Evolutionary conservation across 1,140 invertebrate genomes (phyloP), one percentile per base, ranked within the genome.

Genomic region (Linepithema humile): DNA sequence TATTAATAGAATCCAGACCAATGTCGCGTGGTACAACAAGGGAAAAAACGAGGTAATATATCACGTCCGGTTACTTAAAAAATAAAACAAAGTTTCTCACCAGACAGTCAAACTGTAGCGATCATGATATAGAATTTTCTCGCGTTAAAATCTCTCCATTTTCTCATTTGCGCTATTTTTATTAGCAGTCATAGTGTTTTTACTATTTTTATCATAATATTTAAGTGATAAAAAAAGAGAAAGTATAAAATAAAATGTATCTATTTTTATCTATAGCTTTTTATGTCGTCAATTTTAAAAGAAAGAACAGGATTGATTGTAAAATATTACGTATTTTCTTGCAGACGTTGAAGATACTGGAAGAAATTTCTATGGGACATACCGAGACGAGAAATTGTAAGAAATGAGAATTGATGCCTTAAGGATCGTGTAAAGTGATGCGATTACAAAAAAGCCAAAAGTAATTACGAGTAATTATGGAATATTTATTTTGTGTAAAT

Each of bases 31-130:
- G 85, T 83, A 57, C n/a, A 20, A 70, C 7, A 48, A 67, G 32
- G 20, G 85, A 45, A 87, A 62, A 70, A 57, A 83, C 5, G 57
- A 83, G 70, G 84, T 87, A 65, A 84, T 32, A 5, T 43, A 10
- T 29, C 59, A 10, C 40, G 67, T 53, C 10, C 53, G 17, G 1
- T n/a, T 20, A 10, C 9, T 32, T 20, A 74, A 38, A 73, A 53
- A 50, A 48, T 57, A 17, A 65, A 69, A 55, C 10, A 15, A 17
- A 55, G 12, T 64, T 64, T 3, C 29, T n/a, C 26, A 32, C n/a
- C 1, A 50, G 45, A 69, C 2, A 40, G 29, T 9, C 5, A 73
- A 73, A 38, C 17, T 0, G 9, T 48, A n/a, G n/a, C n/a, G n/a
- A n/a, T 62, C 1, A 17, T 4, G 17, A 59, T 17, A 40, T 40